These are phyloP conservation scores for Delichon dasypus DNA, from an alignment of 2,797 vertebrate genomes.

Conservation along the genomic window DNA sequence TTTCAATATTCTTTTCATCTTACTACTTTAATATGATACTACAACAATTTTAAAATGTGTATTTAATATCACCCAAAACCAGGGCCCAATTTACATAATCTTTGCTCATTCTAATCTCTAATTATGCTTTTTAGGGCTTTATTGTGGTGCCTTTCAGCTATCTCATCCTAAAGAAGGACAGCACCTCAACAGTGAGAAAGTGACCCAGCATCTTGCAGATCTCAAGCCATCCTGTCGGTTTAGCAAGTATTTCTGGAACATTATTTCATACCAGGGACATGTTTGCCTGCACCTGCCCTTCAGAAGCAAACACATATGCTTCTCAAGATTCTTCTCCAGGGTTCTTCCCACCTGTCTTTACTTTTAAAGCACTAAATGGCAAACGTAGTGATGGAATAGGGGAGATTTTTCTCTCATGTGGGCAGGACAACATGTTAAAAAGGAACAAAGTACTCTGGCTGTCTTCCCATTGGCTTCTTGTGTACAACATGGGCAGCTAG, in stretches of 20 bases:
- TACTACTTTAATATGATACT: neutral
- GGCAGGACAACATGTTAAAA: neutral
- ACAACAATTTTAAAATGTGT: neutral
- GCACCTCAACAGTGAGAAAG: neutral
- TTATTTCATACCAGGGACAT: neutral
- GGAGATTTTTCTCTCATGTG: neutral
- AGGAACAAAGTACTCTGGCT: neutral
- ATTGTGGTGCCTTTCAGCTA: neutral
- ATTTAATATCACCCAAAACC: neutral
- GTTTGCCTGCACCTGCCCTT: neutral
- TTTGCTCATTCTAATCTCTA: neutral
- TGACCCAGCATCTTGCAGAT: neutral
- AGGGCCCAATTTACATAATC: neutral
- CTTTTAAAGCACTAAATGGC: neutral
- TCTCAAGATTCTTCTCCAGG: neutral
- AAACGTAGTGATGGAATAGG: neutral
- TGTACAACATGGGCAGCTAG: neutral
- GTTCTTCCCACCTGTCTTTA: neutral
- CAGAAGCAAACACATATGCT: neutral
- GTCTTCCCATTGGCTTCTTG: neutral
- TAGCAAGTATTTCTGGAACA: neutral
- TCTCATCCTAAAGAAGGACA: neutral
- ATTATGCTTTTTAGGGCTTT: neutral
- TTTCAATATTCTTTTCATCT: conserved; percentile 2
- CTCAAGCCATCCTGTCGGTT: neutral